Base-by-base conservation (phyloP, 2,888 invertebrate species). In the Osmoderma eremita region DNA sequence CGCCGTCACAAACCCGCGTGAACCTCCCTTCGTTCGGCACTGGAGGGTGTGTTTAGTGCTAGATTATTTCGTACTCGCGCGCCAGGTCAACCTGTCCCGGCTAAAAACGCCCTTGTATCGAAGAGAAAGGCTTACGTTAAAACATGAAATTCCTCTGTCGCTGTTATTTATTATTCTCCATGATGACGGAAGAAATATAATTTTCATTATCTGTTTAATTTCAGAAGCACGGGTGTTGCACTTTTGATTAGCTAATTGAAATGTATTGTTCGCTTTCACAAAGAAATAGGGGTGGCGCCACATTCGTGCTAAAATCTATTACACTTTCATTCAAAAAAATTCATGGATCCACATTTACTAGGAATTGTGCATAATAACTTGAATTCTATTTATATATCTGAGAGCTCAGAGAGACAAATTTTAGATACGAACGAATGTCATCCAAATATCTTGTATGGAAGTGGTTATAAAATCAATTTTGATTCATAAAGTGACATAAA, bases 1-100 rank as follows among this genome's bases (percentile, higher is more conserved):
- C 67, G 63, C 68, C 69, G 69, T 67, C 66, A 64, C 67, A 70
- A 65, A 70, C 53, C 67, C 42, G 54, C 38, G 53, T 36, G 48
- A 61, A 18, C 58, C 58, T 45, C 58, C 58, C 58, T 61, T 61
- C 58, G 48, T 61, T 45, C 30, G 45, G 45, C 45, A 30, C 30
- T 30, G 45, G 41, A 63, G 63, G 67, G 67, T 67, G 67, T 67
- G 67, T 67, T 67, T 67, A 67, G 63, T 62, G 67, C 63, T 49
- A 56, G 49, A 65, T 65, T 65, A 65, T 65, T 65, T 65, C 39
- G 56, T 65, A 49, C 36, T 49, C 49, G 22, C 49, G 65, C 65
- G 65, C 49, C 65, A 56, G 56, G 58, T 56, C 36, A 38, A 39
- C 49, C 38, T 56, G 56, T 49, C 56, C 30, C 24, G 45, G 45